phyloP scores from a whole-genome alignment of 1,140 invertebrate genomes.

The Bemisia tabaci region DNA sequence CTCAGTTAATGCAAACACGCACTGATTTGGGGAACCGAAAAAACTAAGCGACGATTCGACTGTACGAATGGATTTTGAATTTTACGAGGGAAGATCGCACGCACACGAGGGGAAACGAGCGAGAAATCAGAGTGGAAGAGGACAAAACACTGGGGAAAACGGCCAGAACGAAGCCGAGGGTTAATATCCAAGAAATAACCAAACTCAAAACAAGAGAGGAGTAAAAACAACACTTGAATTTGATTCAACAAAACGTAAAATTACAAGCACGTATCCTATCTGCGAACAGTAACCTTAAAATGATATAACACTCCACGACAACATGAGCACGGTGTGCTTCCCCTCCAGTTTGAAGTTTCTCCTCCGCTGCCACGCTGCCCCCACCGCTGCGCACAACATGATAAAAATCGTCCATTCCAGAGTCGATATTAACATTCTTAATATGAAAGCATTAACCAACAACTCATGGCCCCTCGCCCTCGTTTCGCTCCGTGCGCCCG shows the following conservation, averaged over 20 bases:
- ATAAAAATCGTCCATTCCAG: background rate
- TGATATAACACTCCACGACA: background rate
- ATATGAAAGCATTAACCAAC: background rate
- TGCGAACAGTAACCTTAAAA: background rate
- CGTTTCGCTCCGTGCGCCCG: background rate
- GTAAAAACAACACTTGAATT: background rate
- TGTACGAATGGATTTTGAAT: too few species aligned
- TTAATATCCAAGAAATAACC: background rate
- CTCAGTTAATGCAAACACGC: background rate
- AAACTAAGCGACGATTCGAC: too few species aligned
- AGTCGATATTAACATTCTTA: background rate
- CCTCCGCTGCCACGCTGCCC: background rate
- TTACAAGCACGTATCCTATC: background rate
- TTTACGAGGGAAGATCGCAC: too few species aligned
- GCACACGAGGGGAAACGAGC: too few species aligned
- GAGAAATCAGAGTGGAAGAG: too few species aligned
- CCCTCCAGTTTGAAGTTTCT: background rate
- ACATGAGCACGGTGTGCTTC: background rate
- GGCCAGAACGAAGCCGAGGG: background rate
- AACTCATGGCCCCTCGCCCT: background rate
- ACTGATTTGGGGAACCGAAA: background rate
- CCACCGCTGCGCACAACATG: background rate
- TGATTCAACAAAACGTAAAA: background rate
- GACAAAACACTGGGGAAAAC: background rate
- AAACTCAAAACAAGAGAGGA: background rate